These are phyloP conservation scores for Kryptopterus vitreolus DNA, from an alignment of 2,797 vertebrate species.

Conservation along the genomic window DNA sequence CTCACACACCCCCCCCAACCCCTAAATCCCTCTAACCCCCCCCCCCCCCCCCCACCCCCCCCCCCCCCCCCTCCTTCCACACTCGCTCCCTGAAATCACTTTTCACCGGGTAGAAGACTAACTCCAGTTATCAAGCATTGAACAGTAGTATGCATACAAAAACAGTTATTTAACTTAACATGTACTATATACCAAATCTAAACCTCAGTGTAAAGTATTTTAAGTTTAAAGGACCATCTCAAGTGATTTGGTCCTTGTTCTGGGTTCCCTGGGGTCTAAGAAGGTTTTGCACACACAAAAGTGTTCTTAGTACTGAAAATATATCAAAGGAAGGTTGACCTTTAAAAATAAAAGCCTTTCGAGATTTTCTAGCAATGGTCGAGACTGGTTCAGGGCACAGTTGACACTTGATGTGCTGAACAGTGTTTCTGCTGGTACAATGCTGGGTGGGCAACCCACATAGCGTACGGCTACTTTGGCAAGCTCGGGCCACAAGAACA, in stretches of 20 bases:
- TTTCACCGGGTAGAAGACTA: constrained; percentile 68
- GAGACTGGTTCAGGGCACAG: constrained; percentile 85
- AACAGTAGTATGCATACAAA: constrained; percentile 58
- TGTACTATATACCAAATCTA: constrained; percentile 53
- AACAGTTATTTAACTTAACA: constrained; percentile 47
- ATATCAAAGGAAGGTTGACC: constrained; percentile 97
- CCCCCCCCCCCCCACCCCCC: constrained; percentile 50
- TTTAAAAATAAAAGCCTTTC: constrained; percentile 97
- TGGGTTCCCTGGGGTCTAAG: constrained; percentile 64
- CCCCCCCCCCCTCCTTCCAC: constrained; percentile 62
- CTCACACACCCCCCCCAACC: constrained; percentile 59
- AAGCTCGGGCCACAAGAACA: constrained; percentile 90
- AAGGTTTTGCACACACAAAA: constrained; percentile 50
- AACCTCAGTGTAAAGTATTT: constrained; percentile 47
- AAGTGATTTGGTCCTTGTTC: constrained; percentile 66
- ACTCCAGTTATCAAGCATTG: constrained; percentile 66
- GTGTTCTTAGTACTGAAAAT: constrained; percentile 93
- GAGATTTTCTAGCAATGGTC: constrained; percentile 89
- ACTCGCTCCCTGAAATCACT: constrained; percentile 76
- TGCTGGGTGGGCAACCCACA: constrained; percentile 93
- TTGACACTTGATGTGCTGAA: constrained; percentile 89
- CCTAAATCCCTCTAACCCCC: constrained; percentile 73
- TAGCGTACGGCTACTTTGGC: constrained; percentile 93
- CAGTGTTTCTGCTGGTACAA: constrained; percentile 90
- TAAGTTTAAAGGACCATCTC: constrained; percentile 47